A percentile compares a stretch with the other conserved stretches of the same genome.
These are phyloP conservation scores for human DNA, from an alignment of 2,113 vertebrate species.

Conservation along the genomic window DNA sequence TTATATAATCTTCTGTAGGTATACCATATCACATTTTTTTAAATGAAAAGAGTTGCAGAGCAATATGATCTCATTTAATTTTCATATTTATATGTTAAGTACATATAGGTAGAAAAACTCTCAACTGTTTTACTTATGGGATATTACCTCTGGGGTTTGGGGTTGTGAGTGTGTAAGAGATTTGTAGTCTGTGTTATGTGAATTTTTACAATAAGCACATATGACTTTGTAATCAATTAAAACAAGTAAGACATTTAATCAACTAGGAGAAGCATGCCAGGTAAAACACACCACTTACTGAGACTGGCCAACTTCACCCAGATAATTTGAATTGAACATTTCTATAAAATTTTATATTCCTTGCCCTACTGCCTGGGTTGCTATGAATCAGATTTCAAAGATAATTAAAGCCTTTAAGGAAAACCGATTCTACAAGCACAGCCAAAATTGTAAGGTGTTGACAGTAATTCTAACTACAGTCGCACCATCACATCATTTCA, in stretches of 20 bases:
- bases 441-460: background rate
- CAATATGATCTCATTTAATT: background rate
- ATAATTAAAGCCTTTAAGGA: background rate
- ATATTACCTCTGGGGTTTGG: background rate
- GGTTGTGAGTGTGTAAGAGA: background rate
- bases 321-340: background rate
- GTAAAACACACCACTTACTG: background rate
- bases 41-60: background rate
- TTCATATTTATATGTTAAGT: background rate
- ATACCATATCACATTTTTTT: background rate
- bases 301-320: background rate
- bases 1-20: background rate
- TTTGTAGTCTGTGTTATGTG: background rate
- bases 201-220: background rate
- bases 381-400: background rate
- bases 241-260: background rate
- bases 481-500: background rate
- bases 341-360: background rate
- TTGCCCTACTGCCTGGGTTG: background rate
- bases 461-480: background rate
- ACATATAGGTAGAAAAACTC: background rate
- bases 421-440: background rate
- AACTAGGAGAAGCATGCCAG: background rate
- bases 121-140: background rate
- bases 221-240: background rate